phyloP scores from a whole-genome alignment of 2,113 vertebrate genomes.

The Monopterus albus region DNA sequence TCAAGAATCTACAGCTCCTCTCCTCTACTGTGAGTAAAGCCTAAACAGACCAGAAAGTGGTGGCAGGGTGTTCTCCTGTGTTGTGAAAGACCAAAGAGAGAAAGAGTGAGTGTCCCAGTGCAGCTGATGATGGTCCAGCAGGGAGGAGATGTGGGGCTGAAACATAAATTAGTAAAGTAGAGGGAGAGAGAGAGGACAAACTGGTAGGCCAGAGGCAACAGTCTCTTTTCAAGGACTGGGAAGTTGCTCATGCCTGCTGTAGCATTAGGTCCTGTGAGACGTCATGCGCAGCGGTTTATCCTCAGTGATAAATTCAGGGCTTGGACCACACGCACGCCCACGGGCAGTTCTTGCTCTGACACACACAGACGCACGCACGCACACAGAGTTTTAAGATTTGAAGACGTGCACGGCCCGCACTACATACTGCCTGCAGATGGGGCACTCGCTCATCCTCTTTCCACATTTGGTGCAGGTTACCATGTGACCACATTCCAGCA shows the following conservation, averaged over 20 bases:
- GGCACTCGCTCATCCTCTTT: conserved; percentile 98
- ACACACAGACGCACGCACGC: not conserved
- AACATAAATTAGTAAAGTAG: conserved; percentile 38
- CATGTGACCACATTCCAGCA: conserved; percentile 98
- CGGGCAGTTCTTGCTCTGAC: conserved; percentile 4
- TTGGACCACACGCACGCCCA: conserved; percentile 10
- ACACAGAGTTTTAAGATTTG: conserved; percentile 85
- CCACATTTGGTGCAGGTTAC: conserved; percentile 98
- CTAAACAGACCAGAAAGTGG: conserved; percentile 37
- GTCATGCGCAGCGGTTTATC: conserved; percentile 60
- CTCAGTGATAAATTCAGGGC: conserved; percentile 45
- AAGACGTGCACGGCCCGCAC: conserved; percentile 97
- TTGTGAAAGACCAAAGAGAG: conserved; percentile 26
- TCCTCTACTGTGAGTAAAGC: conserved; percentile 38
- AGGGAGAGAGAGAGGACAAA: not conserved
- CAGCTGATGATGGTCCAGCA: conserved; percentile 35
- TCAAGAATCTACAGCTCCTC: conserved; percentile 47
- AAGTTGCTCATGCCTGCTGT: conserved; percentile 52
- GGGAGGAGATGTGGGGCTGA: conserved; percentile 29
- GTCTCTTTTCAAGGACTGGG: conserved; percentile 45
- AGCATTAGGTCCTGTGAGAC: conserved; percentile 48
- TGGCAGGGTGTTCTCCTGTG: conserved; percentile 40
- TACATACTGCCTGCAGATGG: conserved; percentile 98
- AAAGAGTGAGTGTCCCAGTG: conserved; percentile 47
- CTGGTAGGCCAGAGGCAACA: conserved; percentile 50